Percentiles rank a stretch among this genome's conserved stretches.
Evolutionary conservation across 2,888 invertebrate species (phyloP).

Genomic region (Rhabditoides inermis): DNA sequence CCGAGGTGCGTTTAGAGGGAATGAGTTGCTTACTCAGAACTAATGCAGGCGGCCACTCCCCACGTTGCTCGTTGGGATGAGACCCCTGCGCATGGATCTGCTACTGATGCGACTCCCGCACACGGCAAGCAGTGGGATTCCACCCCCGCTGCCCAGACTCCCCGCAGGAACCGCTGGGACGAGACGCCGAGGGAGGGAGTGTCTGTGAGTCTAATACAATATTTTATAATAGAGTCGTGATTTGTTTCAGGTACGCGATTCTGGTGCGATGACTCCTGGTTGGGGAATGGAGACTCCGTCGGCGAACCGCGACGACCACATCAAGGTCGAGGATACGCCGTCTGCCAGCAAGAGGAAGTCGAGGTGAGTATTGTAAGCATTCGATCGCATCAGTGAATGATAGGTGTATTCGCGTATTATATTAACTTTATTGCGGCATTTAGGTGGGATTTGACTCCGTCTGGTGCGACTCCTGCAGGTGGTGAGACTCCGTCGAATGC

Average conservation of each 20-base stretch:
- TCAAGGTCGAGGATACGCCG: slow-evolving; percentile 69
- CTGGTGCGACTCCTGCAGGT: slow-evolving; percentile 55
- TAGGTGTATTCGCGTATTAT: too few species aligned
- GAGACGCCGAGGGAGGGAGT: slow-evolving; percentile 92
- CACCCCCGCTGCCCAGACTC: slow-evolving; percentile 63
- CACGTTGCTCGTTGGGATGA: slow-evolving; percentile 69
- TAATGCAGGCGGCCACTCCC: slow-evolving; percentile 60
- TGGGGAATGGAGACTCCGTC: slow-evolving; percentile 95
- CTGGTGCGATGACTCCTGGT: slow-evolving; percentile 66
- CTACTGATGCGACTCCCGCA: slow-evolving; percentile 56
- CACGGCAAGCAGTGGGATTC: slow-evolving; percentile 83
- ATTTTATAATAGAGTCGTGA: too few species aligned
- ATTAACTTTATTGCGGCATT: too few species aligned
- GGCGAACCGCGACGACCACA: slow-evolving; percentile 42
- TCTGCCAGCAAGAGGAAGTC: slow-evolving; percentile 89
- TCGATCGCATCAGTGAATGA: too few species aligned
- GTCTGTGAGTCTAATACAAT: too few species aligned
- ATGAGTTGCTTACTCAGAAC: slow-evolving; percentile 1
- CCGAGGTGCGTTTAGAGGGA: slow-evolving; percentile 5
- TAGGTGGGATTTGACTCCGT: slow-evolving; percentile 97
- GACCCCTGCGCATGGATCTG: slow-evolving; percentile 61
- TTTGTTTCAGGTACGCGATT: too few species aligned
- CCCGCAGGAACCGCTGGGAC: slow-evolving; percentile 92
- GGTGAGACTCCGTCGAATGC: slow-evolving; percentile 18
- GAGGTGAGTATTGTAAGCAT: too few species aligned